phyloP scores from a whole-genome alignment of 2,888 invertebrate genomes.

The Plemyria rubiginata region DNA sequence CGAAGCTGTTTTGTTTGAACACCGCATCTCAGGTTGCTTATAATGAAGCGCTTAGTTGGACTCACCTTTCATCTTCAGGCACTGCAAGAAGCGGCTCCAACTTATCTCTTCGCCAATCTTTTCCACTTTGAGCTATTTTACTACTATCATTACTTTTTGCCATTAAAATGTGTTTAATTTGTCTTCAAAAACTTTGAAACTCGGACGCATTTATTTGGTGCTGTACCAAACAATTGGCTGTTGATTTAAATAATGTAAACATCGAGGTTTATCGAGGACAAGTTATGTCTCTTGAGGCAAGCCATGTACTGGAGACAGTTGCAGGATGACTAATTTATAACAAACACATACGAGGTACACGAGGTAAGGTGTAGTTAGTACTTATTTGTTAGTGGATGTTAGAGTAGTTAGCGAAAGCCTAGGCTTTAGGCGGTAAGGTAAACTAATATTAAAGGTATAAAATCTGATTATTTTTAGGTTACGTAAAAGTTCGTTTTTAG shows the following conservation, averaged over 20 bases:
- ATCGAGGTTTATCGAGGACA: slow-evolving; percentile 20
- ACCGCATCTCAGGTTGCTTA: slow-evolving; percentile 69
- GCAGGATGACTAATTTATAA: slow-evolving; percentile 25
- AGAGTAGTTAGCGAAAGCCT: slow-evolving; percentile 15
- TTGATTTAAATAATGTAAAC: not conserved
- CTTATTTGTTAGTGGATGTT: slow-evolving; percentile 8
- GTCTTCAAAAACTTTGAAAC: not conserved
- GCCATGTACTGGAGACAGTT: slow-evolving; percentile 55
- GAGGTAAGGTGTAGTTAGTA: not conserved
- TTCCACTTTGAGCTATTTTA: slow-evolving; percentile 71
- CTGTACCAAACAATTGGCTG: too few relatives aligned
- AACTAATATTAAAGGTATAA: too few relatives aligned
- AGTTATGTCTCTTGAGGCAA: slow-evolving; percentile 52
- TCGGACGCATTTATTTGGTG: not conserved
- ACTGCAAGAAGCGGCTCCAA: slow-evolving; percentile 73
- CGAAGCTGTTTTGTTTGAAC: slow-evolving; percentile 64
- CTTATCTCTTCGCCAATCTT: slow-evolving; percentile 68
- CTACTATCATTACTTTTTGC: slow-evolving; percentile 72
- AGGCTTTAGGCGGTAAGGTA: slow-evolving; percentile 2
- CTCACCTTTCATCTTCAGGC: slow-evolving; percentile 84
- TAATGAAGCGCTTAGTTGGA: slow-evolving; percentile 72
- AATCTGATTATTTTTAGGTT: too few relatives aligned
- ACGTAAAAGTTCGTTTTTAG: too few relatives aligned
- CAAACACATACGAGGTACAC: slow-evolving; percentile 2
- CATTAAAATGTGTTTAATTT: slow-evolving; percentile 41